phyloP scores from a whole-genome alignment of 2,797 vertebrate genomes.

The Syngnathus acus region DNA sequence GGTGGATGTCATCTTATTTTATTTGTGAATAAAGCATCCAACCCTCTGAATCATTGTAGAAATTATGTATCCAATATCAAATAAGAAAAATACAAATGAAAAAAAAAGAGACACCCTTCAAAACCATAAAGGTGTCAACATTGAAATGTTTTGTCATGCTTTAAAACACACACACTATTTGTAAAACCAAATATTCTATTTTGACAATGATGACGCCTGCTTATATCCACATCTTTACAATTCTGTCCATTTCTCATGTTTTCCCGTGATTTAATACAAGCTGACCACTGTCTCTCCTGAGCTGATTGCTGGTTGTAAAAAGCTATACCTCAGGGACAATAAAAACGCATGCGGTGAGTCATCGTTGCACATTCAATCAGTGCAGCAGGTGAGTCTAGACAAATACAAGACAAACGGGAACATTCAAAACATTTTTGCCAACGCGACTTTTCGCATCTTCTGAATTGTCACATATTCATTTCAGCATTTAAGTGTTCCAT shows the following conservation, averaged over 20 bases:
- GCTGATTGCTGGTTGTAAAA: background rate
- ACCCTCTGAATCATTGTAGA: no score
- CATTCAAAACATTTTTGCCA: background rate
- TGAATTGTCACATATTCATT: background rate
- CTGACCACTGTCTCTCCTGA: slow-evolving; percentile 8
- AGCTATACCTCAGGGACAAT: background rate
- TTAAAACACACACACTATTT: no score
- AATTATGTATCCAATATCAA: background rate
- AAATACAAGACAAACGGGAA: background rate
- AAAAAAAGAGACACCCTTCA: no score
- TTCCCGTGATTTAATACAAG: background rate
- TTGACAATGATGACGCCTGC: no score
- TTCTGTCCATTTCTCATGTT: background rate
- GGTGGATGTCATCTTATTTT: no score
- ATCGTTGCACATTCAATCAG: background rate
- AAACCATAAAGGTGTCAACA: no score
- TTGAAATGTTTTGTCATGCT: no score
- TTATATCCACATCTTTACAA: no score
- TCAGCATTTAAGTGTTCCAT: background rate
- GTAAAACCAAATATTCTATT: no score
- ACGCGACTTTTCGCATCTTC: background rate
- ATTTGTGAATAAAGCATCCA: no score
- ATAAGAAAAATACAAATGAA: no score
- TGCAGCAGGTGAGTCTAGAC: slow-evolving; percentile 1
- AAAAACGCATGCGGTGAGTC: background rate